Percentiles rank a stretch among this genome's conserved stretches.
Evolutionary conservation across 2,888 invertebrate species (phyloP).

Genomic region (Chymomyza caudatula): DNA sequence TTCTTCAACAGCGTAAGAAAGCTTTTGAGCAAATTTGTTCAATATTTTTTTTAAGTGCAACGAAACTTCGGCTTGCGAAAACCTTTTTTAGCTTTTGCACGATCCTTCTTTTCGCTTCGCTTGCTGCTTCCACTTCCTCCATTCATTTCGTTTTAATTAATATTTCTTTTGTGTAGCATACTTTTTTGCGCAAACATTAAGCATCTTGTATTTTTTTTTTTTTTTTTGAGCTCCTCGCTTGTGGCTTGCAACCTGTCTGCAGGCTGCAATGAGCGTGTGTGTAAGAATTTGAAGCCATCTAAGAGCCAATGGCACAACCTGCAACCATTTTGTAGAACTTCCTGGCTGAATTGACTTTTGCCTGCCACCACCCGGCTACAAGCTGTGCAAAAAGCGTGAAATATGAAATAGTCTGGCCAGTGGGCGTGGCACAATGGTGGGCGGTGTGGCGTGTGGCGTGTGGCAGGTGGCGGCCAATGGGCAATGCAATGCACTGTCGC

Average conservation of each 20-base stretch:
- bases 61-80: too few species aligned
- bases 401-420: constrained; percentile 37
- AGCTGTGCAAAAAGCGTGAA: constrained; percentile 30
- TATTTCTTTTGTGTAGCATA: constrained; percentile 54
- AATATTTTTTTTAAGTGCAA: too few species aligned
- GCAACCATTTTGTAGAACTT: too few species aligned
- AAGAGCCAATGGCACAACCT: constrained; percentile 12
- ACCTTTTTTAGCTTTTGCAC: too few species aligned
- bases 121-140: constrained; percentile 5
- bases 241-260: too few species aligned
- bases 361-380: constrained; percentile 9
- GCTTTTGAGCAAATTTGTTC: too few species aligned
- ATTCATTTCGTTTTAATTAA: constrained; percentile 53
- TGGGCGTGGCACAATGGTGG: not conserved
- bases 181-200: constrained; percentile 3
- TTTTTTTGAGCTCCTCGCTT: not conserved
- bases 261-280: too few species aligned
- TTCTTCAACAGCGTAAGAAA: too few species aligned
- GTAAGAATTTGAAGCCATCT: constrained; percentile 10
- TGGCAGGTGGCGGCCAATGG: not conserved
- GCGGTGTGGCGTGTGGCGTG: not conserved
- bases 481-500: not conserved
- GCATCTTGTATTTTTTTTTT: not conserved
- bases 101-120: not conserved
- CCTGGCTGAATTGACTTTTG: constrained; percentile 1